These are phyloP conservation scores for Pseudoips prasinana DNA, from an alignment of 2,888 invertebrate species.

Conservation along the genomic window DNA sequence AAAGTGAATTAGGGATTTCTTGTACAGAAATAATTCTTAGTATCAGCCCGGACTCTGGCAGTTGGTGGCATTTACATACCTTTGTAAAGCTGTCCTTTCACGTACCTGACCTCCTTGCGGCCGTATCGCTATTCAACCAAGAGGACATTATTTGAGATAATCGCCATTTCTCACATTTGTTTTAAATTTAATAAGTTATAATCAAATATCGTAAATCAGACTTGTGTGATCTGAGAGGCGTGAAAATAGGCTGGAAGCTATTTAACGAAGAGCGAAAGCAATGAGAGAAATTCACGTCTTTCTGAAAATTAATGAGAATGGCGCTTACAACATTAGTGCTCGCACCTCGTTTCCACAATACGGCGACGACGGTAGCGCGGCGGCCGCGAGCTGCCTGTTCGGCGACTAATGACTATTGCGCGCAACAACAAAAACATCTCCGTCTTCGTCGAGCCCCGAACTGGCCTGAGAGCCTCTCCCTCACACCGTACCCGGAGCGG, in stretches of 20 bases:
- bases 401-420: conserved; percentile 63
- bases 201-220: too few species aligned
- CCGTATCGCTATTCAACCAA: too few species aligned
- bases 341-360: conserved; percentile 68
- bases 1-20: too few species aligned
- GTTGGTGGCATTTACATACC: too few species aligned
- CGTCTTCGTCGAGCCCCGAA: conserved; percentile 45
- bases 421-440: conserved; percentile 63
- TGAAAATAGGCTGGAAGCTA: conserved; percentile 57
- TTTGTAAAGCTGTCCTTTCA: too few species aligned
- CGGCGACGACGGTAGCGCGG: conserved; percentile 55
- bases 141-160: too few species aligned
- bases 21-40: too few species aligned
- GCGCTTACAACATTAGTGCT: conserved; percentile 70
- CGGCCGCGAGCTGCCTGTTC: conserved; percentile 54
- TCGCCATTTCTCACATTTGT: too few species aligned
- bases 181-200: too few species aligned
- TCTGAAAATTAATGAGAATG: conserved; percentile 78
- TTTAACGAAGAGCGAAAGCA: conserved; percentile 62
- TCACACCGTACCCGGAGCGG: conserved; percentile 69
- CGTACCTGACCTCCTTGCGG: too few species aligned
- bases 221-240: too few species aligned
- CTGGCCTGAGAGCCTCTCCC: conserved; percentile 43
- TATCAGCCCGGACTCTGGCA: too few species aligned
- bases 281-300: conserved; percentile 71